phyloP scores from a whole-genome alignment of 2,888 invertebrate species.

The Napeogenes inachia region DNA sequence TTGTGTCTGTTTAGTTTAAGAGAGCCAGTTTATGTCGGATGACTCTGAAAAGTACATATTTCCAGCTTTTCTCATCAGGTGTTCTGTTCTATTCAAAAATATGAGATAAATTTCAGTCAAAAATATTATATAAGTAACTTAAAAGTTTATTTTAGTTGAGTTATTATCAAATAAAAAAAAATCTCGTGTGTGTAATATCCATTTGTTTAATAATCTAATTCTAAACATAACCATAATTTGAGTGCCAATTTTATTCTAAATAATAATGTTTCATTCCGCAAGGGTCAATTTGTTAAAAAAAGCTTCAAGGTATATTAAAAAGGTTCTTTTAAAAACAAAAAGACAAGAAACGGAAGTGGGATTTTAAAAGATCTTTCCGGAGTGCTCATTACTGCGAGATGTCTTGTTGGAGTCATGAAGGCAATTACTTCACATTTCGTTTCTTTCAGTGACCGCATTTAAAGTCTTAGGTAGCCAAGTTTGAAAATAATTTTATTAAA shows the following conservation, averaged over 20 bases:
- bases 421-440: constrained; percentile 49
- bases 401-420: constrained; percentile 48
- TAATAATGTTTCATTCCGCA: neutral
- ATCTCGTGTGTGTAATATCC: too few relatives aligned
- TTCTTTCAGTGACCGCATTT: constrained; percentile 31
- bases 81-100: constrained; percentile 16
- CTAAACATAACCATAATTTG: too few relatives aligned
- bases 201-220: too few relatives aligned
- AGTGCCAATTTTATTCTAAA: too few relatives aligned
- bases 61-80: constrained; percentile 41
- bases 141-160: too few relatives aligned
- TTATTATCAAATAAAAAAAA: too few relatives aligned
- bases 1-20: constrained; percentile 63
- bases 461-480: constrained; percentile 17
- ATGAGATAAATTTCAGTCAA: neutral
- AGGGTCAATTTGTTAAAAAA: constrained; percentile 29
- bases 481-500: constrained; percentile 2
- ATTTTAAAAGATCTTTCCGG: constrained; percentile 44
- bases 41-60: constrained; percentile 59
- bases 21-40: constrained; percentile 56
- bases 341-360: constrained; percentile 38
- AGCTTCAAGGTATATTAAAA: constrained; percentile 38
- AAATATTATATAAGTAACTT: neutral
- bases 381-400: constrained; percentile 53
- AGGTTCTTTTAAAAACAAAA: constrained; percentile 38